phyloP scores from a whole-genome alignment of 2,113 vertebrate genomes.

The Microtus oregoni region DNA sequence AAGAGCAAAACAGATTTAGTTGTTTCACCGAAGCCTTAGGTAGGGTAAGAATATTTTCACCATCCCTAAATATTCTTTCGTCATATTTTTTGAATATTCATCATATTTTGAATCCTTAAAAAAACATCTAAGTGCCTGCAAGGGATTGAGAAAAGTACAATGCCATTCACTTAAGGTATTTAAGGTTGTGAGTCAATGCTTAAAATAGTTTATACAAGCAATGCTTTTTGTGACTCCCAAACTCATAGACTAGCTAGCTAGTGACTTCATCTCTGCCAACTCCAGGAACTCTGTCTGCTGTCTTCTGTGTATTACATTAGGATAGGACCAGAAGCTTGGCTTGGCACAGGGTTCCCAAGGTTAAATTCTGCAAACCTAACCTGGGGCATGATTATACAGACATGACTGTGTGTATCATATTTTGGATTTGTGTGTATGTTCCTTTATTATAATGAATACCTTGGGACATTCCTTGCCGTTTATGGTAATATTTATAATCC shows the following conservation, averaged over 20 bases:
- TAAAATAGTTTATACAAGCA: not conserved
- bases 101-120: not conserved
- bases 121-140: not conserved
- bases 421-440: not conserved
- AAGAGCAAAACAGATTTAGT: not conserved
- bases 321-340: not conserved
- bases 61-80: not conserved
- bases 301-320: not conserved
- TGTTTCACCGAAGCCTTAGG: not conserved
- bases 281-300: not conserved
- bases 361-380: not conserved
- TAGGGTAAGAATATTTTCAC: not conserved
- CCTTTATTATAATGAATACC: constrained; percentile 35
- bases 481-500: not conserved
- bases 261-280: not conserved
- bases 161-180: not conserved
- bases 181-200: not conserved
- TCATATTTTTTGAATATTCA: not conserved
- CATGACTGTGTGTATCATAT: not conserved
- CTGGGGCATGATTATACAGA: not conserved
- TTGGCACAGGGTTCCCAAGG: not conserved
- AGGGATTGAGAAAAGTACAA: not conserved
- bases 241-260: not conserved
- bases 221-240: not conserved
- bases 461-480: constrained; percentile 2